Conservation (phyloP, 2,797 vertebrate species). For the Propithecus deckenii region DNA sequence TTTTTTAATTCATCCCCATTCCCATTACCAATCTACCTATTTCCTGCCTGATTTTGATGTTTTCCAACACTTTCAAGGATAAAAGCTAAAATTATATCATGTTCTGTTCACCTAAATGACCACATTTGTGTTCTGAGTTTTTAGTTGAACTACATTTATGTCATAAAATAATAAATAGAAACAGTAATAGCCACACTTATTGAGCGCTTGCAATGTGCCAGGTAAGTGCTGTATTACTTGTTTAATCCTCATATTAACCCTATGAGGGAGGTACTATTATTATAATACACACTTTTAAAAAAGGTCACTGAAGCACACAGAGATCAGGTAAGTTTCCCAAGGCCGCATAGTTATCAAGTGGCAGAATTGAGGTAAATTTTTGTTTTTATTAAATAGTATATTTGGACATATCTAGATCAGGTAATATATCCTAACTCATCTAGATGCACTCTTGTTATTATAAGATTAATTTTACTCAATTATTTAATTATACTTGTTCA, state of each 20-base stretch:
- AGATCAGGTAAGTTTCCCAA: not conserved
- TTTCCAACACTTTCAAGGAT: not conserved
- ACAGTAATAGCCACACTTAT: not conserved
- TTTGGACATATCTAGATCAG: not conserved
- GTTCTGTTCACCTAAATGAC: not conserved
- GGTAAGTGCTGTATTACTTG: not conserved
- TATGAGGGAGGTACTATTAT: not conserved
- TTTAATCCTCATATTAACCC: not conserved
- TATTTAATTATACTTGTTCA: not conserved
- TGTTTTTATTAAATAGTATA: not conserved
- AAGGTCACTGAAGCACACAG: not conserved
- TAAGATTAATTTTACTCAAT: not conserved
- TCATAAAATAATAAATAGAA: conserved; percentile 29
- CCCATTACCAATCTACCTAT: not conserved
- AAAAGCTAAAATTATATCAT: not conserved
- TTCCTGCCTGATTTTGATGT: not conserved
- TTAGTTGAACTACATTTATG: not conserved
- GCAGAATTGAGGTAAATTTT: not conserved
- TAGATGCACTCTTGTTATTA: not conserved
- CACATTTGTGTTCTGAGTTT: not conserved
- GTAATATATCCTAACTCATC: not conserved
- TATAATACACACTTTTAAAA: not conserved
- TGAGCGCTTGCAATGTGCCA: not conserved
- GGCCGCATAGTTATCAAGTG: not conserved
- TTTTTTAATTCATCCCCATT: not conserved